Conservation (phyloP, 2,797 vertebrate species). For the Hylomyscus alleni region DNA sequence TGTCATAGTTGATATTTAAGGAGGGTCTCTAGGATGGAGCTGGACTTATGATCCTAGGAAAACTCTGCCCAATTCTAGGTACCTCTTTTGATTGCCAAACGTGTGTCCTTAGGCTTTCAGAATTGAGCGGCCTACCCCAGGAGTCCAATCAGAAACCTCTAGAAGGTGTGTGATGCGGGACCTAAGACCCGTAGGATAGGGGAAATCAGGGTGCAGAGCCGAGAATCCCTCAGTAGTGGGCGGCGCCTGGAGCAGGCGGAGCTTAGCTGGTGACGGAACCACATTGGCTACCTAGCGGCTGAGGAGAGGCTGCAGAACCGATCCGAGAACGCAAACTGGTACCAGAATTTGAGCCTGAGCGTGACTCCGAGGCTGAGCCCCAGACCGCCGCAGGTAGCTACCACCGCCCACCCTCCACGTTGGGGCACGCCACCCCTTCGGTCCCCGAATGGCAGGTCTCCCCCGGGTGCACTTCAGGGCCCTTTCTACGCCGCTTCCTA, state of each 20-base stretch:
- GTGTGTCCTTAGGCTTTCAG: not conserved
- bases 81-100: not conserved
- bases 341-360: fast-evolving
- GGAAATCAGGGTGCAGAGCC: fast-evolving
- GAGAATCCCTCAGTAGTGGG: fast-evolving
- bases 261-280: not conserved
- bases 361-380: fast-evolving
- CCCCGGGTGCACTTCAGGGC: not conserved
- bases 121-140: not conserved
- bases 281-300: fast-evolving
- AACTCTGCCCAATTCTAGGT: not conserved
- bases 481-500: not conserved
- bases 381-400: slow-evolving; percentile 1
- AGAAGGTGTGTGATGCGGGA: fast-evolving
- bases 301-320: fast-evolving
- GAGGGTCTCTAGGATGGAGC: not conserved
- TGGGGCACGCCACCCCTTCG: fast-evolving
- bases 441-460: fast-evolving
- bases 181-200: fast-evolving
- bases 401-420: fast-evolving
- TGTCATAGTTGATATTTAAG: not conserved
- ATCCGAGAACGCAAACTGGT: fast-evolving
- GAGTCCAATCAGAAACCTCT: not conserved
- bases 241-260: not conserved
- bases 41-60: not conserved